Evolutionary conservation across 2,113 vertebrate genomes (phyloP).

Genomic region (Sitta europaea): DNA sequence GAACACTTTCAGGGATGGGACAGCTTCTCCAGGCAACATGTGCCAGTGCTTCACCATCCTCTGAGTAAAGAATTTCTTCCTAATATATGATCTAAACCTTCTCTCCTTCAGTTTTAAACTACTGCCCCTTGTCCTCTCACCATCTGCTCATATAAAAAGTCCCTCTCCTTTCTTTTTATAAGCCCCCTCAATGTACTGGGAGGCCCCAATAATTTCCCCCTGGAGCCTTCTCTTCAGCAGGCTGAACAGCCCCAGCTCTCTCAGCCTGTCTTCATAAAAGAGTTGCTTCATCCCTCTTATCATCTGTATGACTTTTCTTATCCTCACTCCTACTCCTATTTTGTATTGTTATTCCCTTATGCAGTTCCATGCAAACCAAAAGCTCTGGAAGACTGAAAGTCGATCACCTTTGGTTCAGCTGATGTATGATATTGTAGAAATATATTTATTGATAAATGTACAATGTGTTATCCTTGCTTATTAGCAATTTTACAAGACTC

Average conservation of each 20-base stretch:
- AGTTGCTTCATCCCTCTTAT: neutral
- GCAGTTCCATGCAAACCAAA: neutral
- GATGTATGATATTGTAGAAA: neutral
- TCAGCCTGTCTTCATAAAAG: neutral
- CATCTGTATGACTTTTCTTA: neutral
- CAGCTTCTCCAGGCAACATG: neutral
- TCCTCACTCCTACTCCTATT: neutral
- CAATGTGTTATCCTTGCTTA: neutral
- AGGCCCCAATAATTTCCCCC: neutral
- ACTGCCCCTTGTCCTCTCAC: neutral
- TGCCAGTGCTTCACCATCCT: neutral
- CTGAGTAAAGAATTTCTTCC: neutral
- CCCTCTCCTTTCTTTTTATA: neutral
- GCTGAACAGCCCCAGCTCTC: neutral
- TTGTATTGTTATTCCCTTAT: neutral
- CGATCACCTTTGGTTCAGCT: neutral
- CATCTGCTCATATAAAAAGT: too few relatives aligned
- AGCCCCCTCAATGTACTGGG: fast-evolving
- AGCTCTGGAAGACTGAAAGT: neutral
- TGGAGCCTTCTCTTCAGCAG: neutral
- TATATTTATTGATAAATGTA: neutral
- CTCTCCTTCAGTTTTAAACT: neutral
- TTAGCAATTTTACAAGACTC: neutral
- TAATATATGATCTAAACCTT: neutral
- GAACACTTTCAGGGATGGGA: neutral